These are phyloP conservation scores for Crotophaga sulcirostris DNA, from an alignment of 2,113 vertebrate genomes.

Conservation along the genomic window DNA sequence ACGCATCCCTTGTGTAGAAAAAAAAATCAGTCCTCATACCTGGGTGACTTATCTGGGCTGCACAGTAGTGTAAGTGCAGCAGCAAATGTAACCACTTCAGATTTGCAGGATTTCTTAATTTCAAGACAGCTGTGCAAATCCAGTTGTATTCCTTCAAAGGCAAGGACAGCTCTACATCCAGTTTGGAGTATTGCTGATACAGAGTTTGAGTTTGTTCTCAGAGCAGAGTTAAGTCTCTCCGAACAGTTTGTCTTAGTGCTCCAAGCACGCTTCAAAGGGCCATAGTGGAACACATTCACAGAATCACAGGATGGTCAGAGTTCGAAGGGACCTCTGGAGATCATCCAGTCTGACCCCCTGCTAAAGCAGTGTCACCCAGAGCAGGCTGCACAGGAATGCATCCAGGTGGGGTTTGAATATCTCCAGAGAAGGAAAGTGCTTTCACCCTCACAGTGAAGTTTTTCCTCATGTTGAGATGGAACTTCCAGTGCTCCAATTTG, in stretches of 20 bases:
- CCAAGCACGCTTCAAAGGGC: neutral
- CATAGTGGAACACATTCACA: neutral
- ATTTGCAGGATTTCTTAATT: neutral
- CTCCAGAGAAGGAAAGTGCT: no score
- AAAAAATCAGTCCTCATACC: rapidly evolving
- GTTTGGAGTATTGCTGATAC: neutral
- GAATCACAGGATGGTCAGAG: no score
- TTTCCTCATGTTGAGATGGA: no score
- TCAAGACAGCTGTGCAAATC: neutral
- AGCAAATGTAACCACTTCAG: neutral
- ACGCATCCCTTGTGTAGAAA: neutral
- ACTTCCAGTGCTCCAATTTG: no score
- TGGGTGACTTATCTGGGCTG: neutral
- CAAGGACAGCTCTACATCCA: neutral
- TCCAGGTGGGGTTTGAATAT: no score
- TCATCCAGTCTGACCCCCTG: no score
- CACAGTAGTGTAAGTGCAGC: neutral
- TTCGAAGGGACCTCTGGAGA: no score
- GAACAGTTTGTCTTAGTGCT: neutral
- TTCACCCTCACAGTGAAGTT: no score
- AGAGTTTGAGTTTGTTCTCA: neutral
- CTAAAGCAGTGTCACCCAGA: no score
- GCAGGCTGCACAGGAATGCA: no score
- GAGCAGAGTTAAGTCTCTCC: neutral
- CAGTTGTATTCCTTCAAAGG: neutral